Base-by-base conservation (phyloP, 2,113 vertebrate species). In the Notarius lentiginosus region DNA sequence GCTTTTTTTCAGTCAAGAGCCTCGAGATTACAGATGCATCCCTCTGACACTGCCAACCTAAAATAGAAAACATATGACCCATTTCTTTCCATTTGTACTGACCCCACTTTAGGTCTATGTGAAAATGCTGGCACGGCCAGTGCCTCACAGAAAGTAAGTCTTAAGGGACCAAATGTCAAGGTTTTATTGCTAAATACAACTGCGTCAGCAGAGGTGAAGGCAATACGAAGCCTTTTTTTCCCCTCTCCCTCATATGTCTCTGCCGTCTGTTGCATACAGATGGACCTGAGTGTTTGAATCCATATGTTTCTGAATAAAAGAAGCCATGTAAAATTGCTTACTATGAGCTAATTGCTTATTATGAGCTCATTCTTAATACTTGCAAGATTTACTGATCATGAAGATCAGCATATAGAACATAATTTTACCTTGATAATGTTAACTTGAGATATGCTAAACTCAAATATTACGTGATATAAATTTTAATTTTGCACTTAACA, bases 1-100 rank as follows among this genome's bases (percentile, higher is more conserved):
- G n/a, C 30, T 80, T 68, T 86, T 68, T 68, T 41, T 20, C 51
- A 55, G 84, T 86, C 61, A 92, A 91, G 88, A 82, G 85, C 90
- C 91, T 88, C 86, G 88, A 88, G 90, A 94, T 94, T 92, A 93
- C 90, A 90, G 91, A 94, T 94, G 92, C 91, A 94, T 94, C 92
- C 93, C 91, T 87, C 92, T 93, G 92, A 92, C 92, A 94, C 89
- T 89, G 68, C 41, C 83, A 85, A 81, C 93, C 92, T 93, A 92
- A 93, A 94, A 94, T 94, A 95, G 94, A 90, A 87, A 87, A 92
- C 87, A 72, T 7, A 90, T 93, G 93, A 93, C 93, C 94, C 89
- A 94, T 92, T 93, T 95, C 91, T 93, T 95, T 90, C 91, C 84
- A 90, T 89, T 93, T 51, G 88, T 90, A 55, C 92, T 93, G 94